Percentiles rank a stretch among this genome's conserved stretches.
phyloP scores from a whole-genome alignment of 2,888 invertebrate genomes.

The Linyphia triangularis region DNA sequence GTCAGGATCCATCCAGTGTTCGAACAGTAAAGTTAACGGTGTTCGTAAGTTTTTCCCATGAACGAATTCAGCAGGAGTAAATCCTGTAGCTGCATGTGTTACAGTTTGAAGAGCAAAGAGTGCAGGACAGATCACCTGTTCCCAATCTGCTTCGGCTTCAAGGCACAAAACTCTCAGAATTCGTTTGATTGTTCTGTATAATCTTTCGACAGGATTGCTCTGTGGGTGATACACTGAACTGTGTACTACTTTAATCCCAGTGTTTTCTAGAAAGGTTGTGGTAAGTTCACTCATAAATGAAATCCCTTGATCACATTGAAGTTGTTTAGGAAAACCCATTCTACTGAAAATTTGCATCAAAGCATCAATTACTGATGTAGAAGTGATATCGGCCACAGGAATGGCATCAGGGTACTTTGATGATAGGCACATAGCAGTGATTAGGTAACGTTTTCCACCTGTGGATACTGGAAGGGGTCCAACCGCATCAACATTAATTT shows the following conservation, averaged over 20 bases:
- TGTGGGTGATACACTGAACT: background rate
- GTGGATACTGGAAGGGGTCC: background rate
- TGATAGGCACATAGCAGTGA: constrained; percentile 3
- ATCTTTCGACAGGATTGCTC: constrained; percentile 1
- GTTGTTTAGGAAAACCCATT: background rate
- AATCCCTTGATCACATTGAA: background rate
- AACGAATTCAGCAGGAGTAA: constrained; percentile 20
- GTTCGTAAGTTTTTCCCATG: constrained; percentile 42
- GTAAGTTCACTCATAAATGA: background rate
- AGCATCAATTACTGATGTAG: background rate
- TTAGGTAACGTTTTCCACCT: constrained; percentile 3
- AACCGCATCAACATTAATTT: constrained; percentile 31
- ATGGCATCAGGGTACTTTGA: constrained; percentile 28
- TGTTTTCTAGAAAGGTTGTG: no score
- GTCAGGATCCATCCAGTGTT: background rate
- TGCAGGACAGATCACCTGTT: background rate
- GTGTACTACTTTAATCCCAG: background rate
- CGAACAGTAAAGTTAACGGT: constrained; percentile 10
- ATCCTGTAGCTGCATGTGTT: constrained; percentile 11
- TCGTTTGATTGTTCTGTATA: background rate
- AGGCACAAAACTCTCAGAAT: background rate
- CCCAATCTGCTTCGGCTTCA: background rate
- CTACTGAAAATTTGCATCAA: background rate
- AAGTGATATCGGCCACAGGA: background rate
- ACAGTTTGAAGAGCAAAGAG: constrained; percentile 15